Base-by-base conservation (phyloP, 2,113 vertebrate species). In the Eulemur rufifrons region DNA sequence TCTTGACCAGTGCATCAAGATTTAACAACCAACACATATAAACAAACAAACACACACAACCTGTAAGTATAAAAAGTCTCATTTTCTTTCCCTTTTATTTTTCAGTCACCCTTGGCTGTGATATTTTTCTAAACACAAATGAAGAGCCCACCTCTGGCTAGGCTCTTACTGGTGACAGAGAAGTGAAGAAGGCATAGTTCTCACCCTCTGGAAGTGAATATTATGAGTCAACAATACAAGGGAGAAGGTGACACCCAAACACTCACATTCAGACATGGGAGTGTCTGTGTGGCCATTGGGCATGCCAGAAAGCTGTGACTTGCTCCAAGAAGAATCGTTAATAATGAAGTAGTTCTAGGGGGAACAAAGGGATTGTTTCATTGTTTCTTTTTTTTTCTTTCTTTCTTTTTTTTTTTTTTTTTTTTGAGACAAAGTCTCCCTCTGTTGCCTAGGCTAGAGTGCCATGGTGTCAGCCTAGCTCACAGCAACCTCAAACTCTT, bases 191-290 rank as follows among this genome's bases (percentile, higher is more conserved):
- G 66, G n/a, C 27, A 4, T 4, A 17, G 42, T 23, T 14, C 18
- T 74, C 29, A 23, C 9, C 45, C 42, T n/a, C 14, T 2, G 29
- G 0, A 63, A 71, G 54, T n/a, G 0, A 80, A 39, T 0, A 6
- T 32, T 29, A 3, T 2, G 42, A 78, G 71, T 9, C 47, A 37
- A 56, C 54, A 54, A 20, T 6, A 17, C 25, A 15, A 64, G 21
- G 50, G 10, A n/a, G 37, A 56, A 82, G 47, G 45, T 15, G 52
- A 29, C 2, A 0, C 6, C 25, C 11, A 64, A 29, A 71, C 74
- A 5, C 0, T 2, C 17, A 29, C 59, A 3, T 21, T 39, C 64
- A 64, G 85, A 47, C n/a, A 11, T 3, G 18, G 56, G n/a, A 47
- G 71, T 42, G 45, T 32, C 73, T 63, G 59, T 29, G 42, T n/a